These are phyloP conservation scores for Rhynchonycteris naso DNA, from an alignment of 2,797 vertebrate genomes.

Conservation along the genomic window DNA sequence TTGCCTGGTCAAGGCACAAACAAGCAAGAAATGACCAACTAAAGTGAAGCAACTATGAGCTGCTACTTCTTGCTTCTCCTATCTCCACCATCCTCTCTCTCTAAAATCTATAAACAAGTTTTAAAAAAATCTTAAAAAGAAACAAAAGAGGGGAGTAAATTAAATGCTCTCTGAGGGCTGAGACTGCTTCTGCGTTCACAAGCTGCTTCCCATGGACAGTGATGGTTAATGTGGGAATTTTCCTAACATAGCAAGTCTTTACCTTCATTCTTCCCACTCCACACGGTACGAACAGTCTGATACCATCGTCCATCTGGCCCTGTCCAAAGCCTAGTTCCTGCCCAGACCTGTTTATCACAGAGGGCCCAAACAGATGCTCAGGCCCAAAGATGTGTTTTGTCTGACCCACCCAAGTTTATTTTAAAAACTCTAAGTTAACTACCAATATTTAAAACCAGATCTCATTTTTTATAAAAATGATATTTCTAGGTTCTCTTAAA, in stretches of 20 bases:
- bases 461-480: background rate
- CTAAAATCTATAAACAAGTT: too few relatives aligned
- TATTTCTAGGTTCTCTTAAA: slow-evolving; percentile 46
- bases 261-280: slow-evolving; percentile 32
- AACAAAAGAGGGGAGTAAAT: background rate
- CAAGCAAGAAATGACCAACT: too few relatives aligned
- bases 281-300: background rate
- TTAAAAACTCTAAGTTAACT: slow-evolving; percentile 3
- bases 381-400: background rate
- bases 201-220: background rate
- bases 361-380: slow-evolving; percentile 8
- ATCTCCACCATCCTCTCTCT: too few relatives aligned
- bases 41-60: too few relatives aligned
- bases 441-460: slow-evolving; percentile 55
- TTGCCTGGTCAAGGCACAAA: too few relatives aligned
- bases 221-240: background rate
- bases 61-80: too few relatives aligned
- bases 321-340: slow-evolving; percentile 3
- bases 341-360: background rate
- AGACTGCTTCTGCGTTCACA: background rate
- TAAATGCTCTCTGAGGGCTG: background rate
- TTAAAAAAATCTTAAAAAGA: too few relatives aligned
- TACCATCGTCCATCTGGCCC: background rate
- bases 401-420: background rate
- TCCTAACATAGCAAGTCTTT: slow-evolving; percentile 23